Evolutionary conservation across 2,888 invertebrate species (phyloP).

Genomic region (Alloscopus bannaensis): DNA sequence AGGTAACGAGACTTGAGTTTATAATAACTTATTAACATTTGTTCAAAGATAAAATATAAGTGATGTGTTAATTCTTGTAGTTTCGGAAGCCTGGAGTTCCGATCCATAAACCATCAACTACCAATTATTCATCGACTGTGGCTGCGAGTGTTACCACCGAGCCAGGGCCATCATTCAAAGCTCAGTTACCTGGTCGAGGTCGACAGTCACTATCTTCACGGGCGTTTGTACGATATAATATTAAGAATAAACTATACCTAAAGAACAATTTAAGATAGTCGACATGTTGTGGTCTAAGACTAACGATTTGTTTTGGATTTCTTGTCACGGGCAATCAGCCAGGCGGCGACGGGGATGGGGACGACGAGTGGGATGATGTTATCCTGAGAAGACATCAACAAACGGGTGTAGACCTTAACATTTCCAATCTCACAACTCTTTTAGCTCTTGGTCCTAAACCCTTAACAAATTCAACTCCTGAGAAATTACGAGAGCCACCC

Average conservation of each 20-base stretch:
- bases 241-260: neutral
- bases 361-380: slow-evolving; percentile 42
- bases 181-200: too few species aligned
- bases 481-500: neutral
- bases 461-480: slow-evolving; percentile 68
- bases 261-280: neutral
- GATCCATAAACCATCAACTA: too few species aligned
- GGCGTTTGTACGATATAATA: neutral
- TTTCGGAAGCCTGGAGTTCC: too few species aligned
- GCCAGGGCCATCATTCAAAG: too few species aligned
- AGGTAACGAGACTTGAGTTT: too few species aligned
- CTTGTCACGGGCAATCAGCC: too few species aligned
- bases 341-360: neutral
- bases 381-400: slow-evolving; percentile 45
- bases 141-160: too few species aligned
- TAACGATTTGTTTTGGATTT: neutral
- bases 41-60: too few species aligned
- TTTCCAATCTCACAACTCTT: slow-evolving; percentile 66
- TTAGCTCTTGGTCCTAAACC: slow-evolving; percentile 60
- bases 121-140: too few species aligned
- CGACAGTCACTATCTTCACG: neutral
- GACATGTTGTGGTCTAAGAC: too few species aligned
- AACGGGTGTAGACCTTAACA: slow-evolving; percentile 61
- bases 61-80: too few species aligned
- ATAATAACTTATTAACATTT: too few species aligned